Percentiles rank a stretch among this genome's conserved stretches.
Conservation (phyloP, 2,888 invertebrate species). For the Dasypolia templi region DNA sequence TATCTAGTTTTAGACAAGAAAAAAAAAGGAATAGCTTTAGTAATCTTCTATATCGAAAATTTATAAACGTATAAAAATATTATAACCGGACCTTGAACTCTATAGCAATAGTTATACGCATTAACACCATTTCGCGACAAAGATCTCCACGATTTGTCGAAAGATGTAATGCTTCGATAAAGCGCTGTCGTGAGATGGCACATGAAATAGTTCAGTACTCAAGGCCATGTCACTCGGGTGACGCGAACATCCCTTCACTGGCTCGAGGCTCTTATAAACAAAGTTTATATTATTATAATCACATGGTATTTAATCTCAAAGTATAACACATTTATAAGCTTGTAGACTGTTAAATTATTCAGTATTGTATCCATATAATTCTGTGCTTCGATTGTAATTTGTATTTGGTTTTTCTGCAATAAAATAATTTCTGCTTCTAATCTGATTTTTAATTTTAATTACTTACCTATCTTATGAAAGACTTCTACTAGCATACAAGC, state of each 20-base stretch:
- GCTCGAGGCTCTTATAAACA: slow-evolving; percentile 59
- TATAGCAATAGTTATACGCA: slow-evolving; percentile 10
- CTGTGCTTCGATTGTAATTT: slow-evolving; percentile 68
- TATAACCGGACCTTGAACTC: not conserved
- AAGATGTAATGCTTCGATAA: slow-evolving; percentile 57
- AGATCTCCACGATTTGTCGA: slow-evolving; percentile 45
- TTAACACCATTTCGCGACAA: slow-evolving; percentile 29
- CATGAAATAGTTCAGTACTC: slow-evolving; percentile 66
- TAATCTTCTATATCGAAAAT: not conserved
- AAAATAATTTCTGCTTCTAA: slow-evolving; percentile 74
- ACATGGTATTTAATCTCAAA: slow-evolving; percentile 42
- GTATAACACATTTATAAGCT: slow-evolving; percentile 62
- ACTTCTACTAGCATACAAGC: not conserved
- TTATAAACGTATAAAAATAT: not conserved
- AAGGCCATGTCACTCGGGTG: slow-evolving; percentile 65
- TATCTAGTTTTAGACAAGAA: not conserved
- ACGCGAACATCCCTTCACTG: slow-evolving; percentile 71
- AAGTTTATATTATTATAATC: slow-evolving; percentile 18
- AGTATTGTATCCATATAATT: slow-evolving; percentile 53
- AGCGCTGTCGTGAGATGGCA: slow-evolving; percentile 64
- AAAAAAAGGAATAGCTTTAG: slow-evolving; percentile 9
- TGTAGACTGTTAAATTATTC: slow-evolving; percentile 68
- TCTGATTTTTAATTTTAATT: slow-evolving; percentile 46
- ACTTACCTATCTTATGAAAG: not conserved
- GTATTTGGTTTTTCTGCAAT: slow-evolving; percentile 66